These are phyloP conservation scores for Xyrauchen texanus DNA, from an alignment of 2,113 vertebrate genomes.

Conservation along the genomic window DNA sequence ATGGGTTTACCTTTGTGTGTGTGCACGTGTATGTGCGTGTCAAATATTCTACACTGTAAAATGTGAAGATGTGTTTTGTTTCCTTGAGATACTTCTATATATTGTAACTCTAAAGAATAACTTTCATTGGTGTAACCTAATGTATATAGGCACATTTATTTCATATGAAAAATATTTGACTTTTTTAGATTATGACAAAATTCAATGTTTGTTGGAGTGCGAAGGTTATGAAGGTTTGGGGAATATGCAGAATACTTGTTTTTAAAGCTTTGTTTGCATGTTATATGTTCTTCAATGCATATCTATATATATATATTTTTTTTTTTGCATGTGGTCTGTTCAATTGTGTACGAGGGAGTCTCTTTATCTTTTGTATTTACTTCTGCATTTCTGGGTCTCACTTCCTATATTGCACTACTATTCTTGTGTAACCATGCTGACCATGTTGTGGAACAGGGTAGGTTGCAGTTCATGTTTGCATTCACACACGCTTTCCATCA, in stretches of 20 bases:
- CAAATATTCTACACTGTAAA: background rate
- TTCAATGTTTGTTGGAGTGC: background rate
- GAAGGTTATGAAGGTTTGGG: too few species aligned
- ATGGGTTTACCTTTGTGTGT: too few species aligned
- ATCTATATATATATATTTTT: too few species aligned
- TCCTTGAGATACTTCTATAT: background rate
- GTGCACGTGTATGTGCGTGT: background rate
- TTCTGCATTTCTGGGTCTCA: background rate
- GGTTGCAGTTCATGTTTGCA: constrained; percentile 16
- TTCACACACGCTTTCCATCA: constrained; percentile 23
- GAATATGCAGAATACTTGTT: too few species aligned
- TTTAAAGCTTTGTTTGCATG: too few species aligned
- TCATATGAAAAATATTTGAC: too few species aligned
- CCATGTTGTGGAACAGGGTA: constrained; percentile 2
- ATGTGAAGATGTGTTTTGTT: background rate
- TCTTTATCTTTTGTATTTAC: background rate
- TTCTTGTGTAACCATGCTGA: background rate
- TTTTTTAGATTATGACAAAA: background rate
- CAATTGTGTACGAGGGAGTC: background rate
- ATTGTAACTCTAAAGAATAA: too few species aligned
- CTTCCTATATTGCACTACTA: constrained; percentile 3
- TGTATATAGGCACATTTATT: too few species aligned
- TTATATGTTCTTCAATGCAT: background rate
- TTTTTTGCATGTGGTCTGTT: background rate
- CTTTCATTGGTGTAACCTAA: background rate